A percentile compares a stretch with the other conserved stretches of the same genome.
Evolutionary conservation across 2,888 invertebrate genomes (phyloP).

Genomic region (Drosophila meridiana): DNA sequence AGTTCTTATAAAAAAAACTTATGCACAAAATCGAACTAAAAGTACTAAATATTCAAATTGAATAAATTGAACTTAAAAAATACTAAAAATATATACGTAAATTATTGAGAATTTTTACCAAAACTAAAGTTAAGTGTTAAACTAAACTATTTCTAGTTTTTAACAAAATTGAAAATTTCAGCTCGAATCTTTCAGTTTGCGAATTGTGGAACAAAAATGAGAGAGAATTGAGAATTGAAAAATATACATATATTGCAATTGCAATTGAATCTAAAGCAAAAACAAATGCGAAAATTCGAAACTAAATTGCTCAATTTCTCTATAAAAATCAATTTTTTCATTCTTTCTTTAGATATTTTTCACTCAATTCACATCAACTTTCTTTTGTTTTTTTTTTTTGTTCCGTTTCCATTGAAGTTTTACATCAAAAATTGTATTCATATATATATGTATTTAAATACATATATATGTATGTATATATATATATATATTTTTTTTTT

Average conservation of each 20-base stretch:
- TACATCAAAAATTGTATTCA: slow-evolving; percentile 67
- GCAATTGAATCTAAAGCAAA: background rate
- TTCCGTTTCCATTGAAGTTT: slow-evolving; percentile 40
- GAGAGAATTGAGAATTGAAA: background rate
- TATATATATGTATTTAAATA: slow-evolving; percentile 1
- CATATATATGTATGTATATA: background rate
- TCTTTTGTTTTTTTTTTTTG: slow-evolving; percentile 13
- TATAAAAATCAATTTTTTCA: slow-evolving; percentile 21
- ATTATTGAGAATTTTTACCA: slow-evolving; percentile 11
- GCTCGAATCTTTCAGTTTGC: slow-evolving; percentile 23
- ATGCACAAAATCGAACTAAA: slow-evolving; percentile 52
- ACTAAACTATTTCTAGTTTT: slow-evolving; percentile 31
- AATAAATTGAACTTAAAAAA: slow-evolving; percentile 15
- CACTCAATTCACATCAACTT: slow-evolving; percentile 32
- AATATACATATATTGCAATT: background rate
- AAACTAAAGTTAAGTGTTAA: slow-evolving; percentile 57
- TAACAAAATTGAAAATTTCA: slow-evolving; percentile 48
- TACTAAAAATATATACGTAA: slow-evolving; percentile 15
- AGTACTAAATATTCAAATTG: slow-evolving; percentile 16
- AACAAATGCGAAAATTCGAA: slow-evolving; percentile 12
- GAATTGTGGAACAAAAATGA: slow-evolving; percentile 33
- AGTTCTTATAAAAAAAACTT: slow-evolving; percentile 77
- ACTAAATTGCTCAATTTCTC: slow-evolving; percentile 10
- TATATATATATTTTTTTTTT: background rate
- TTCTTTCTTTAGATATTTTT: slow-evolving; percentile 13